phyloP scores from a whole-genome alignment of 2,888 invertebrate species.

The Enchytraeus crypticus region DNA sequence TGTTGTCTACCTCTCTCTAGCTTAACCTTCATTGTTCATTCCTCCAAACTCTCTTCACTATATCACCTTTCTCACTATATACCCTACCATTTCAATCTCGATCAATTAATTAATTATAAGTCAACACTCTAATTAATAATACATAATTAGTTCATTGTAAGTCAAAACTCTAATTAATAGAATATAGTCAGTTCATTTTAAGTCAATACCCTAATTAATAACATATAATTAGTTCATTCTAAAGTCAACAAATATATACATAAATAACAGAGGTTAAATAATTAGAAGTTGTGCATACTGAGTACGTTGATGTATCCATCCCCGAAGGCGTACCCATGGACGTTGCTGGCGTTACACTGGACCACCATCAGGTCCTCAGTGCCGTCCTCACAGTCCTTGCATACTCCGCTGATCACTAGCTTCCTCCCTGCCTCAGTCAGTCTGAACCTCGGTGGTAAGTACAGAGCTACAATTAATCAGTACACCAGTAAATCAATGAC shows the following conservation, averaged over 20 bases:
- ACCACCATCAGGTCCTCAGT: conserved; percentile 17
- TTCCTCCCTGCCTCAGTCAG: conserved; percentile 1
- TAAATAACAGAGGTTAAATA: background rate
- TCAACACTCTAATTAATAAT: background rate
- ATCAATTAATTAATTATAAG: no score
- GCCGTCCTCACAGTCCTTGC: conserved; percentile 14
- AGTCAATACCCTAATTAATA: no score
- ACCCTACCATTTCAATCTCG: no score
- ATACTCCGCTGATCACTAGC: conserved; percentile 14
- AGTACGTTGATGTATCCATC: conserved; percentile 22
- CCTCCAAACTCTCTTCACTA: no score
- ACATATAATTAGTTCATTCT: no score
- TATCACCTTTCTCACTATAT: no score
- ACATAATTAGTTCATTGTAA: background rate
- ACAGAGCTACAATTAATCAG: background rate
- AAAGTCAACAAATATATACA: background rate
- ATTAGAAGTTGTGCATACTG: conserved; percentile 11
- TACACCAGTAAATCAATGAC: no score
- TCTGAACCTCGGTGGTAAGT: conserved; percentile 1
- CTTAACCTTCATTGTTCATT: no score
- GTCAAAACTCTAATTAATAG: background rate
- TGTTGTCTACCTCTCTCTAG: no score
- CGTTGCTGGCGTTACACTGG: conserved; percentile 22
- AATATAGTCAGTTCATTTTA: background rate
- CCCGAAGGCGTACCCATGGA: conserved; percentile 17